Evolutionary conservation across 2,113 vertebrate genomes (phyloP).

Genomic region (Oplegnathus fasciatus): DNA sequence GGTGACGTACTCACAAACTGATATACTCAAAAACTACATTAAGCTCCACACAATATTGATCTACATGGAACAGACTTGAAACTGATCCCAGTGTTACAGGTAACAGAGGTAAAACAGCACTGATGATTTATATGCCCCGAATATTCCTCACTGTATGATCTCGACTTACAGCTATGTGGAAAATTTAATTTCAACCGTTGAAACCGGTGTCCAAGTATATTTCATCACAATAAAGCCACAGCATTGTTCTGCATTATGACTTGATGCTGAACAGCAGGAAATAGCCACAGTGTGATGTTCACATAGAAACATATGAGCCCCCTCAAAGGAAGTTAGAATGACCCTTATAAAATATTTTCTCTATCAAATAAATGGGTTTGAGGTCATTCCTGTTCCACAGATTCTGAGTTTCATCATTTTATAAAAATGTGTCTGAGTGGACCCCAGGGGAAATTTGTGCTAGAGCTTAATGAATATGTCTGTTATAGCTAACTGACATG

Average conservation of each 20-base stretch:
- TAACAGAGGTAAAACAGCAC: neutral
- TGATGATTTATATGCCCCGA: neutral
- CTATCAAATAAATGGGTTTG: constrained; percentile 33
- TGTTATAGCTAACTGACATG: constrained; percentile 28
- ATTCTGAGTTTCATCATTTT: constrained; percentile 44
- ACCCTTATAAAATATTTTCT: constrained; percentile 29
- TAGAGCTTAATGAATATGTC: constrained; percentile 38
- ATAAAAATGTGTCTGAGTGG: constrained; percentile 27
- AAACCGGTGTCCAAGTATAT: constrained; percentile 85
- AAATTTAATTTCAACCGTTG: constrained; percentile 81
- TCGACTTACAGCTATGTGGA: constrained; percentile 86
- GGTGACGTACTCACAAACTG: neutral
- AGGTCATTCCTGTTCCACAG: constrained; percentile 39
- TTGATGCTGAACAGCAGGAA: constrained; percentile 90
- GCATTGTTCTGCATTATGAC: constrained; percentile 81
- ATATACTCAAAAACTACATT: neutral
- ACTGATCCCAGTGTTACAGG: neutral
- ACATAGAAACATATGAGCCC: constrained; percentile 80
- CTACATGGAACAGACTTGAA: neutral
- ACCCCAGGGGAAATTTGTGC: constrained; percentile 36
- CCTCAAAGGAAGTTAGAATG: constrained; percentile 62
- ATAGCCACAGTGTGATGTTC: constrained; percentile 88
- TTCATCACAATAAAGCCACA: constrained; percentile 86
- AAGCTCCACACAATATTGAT: neutral
- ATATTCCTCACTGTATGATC: constrained; percentile 68